Base-by-base conservation (phyloP, 2,797 vertebrate species). In the Phoxinus dragarum region DNA sequence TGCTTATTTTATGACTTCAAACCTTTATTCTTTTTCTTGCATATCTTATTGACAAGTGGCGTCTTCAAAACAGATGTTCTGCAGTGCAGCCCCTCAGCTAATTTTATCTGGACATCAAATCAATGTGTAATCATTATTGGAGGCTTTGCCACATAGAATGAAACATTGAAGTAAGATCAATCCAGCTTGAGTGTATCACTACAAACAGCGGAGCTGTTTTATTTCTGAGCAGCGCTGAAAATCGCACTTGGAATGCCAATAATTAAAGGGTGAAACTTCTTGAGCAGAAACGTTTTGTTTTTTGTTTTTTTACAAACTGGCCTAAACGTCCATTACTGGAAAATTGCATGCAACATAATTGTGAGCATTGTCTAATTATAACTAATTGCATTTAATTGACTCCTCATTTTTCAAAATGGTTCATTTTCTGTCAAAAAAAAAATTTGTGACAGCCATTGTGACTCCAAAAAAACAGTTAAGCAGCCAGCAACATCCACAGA, bases 61-160 rank as follows among this genome's bases (percentile, higher is more conserved):
- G 1, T 69, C 5, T 3, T 44, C 47, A 77, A 84, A 77, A 84
- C 64, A 84, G 72, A 76, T 67, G 42, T 89, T 76, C 87, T 88
- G 87, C 87, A 56, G 74, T 90, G 74, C 49, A 91, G 47, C 86
- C 85, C 85, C 78, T 6, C 14, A 86, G 80, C 83, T 89, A 82
- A 91, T 92, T 89, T 86, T 91, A 89, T 89, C 80, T 92, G 90
- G 89, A 91, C 87, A 84, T 85, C 67, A 91, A 93, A 91, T 91
- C 89, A 80, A 87, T 91, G 88, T 74, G 77, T 74, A 73, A 91
- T 90, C 85, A 44, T 38, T 90, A 92, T 89, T 91, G 87, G 86
- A 88, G 90, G 85, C 92, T 90, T 74, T 79, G 82, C 90, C 88
- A 90, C 75, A 81, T 91, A 79, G 90, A 92, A 91, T 90, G 88